Evolutionary conservation across 1,140 invertebrate genomes (phyloP).

Genomic region (Solenopsis fugax): DNA sequence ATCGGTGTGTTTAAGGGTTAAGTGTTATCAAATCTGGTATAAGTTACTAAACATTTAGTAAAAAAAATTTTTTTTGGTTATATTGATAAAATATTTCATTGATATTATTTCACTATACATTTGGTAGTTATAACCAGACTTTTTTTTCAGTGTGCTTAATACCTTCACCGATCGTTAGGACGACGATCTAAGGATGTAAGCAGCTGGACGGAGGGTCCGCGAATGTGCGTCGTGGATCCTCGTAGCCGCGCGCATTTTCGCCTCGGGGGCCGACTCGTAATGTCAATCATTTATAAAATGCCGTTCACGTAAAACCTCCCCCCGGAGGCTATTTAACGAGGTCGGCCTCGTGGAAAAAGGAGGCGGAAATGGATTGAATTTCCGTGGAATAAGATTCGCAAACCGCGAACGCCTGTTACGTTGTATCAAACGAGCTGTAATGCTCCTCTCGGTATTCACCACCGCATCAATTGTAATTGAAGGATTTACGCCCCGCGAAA

Average conservation of each 20-base stretch:
- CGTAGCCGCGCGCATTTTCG: background rate
- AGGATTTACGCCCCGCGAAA: constrained; percentile 46
- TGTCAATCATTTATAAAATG: constrained; percentile 37
- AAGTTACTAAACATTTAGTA: too few species aligned
- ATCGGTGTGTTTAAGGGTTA: too few species aligned
- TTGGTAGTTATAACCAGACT: too few species aligned
- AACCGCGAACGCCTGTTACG: constrained; percentile 8
- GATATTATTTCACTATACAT: too few species aligned
- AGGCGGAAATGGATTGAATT: constrained; percentile 42
- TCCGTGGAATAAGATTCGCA: constrained; percentile 41
- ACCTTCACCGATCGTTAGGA: background rate
- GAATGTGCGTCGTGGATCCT: background rate
- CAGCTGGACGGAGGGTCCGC: too few species aligned
- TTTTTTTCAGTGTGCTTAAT: too few species aligned
- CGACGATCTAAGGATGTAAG: too few species aligned
- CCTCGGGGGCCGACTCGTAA: background rate
- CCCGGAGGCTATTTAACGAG: constrained; percentile 40
- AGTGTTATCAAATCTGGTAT: too few species aligned
- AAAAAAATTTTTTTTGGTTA: too few species aligned
- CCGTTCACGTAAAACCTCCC: constrained; percentile 39
- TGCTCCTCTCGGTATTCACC: constrained; percentile 37
- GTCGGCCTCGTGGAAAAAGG: background rate
- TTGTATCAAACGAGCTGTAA: constrained; percentile 34
- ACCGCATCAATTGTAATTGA: constrained; percentile 45
- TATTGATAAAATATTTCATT: too few species aligned